Evolutionary conservation across 1,140 invertebrate genomes (phyloP), one percentile per base, ranked within the genome.

Genomic region (Magallana ariakensis): DNA sequence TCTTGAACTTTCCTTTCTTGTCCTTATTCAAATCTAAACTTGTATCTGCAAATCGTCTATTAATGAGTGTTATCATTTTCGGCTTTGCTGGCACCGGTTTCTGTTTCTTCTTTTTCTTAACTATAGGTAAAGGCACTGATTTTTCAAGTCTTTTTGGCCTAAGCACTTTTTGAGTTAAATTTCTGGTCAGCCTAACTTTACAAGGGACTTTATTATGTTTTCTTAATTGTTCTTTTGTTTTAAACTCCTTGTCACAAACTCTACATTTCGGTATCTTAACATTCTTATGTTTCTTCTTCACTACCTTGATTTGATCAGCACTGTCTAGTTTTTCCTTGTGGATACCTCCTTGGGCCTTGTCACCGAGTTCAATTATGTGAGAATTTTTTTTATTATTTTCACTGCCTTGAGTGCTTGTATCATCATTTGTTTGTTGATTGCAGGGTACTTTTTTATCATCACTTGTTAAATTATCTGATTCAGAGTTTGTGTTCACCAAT

Each of bases 181-280:
- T 88, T 53, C 87, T 70, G 55, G 87, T 88, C 54, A 83, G 85
- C 84, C 83, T 86, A 33, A 88, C 84, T 58, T 82, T 84, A 33
- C 87, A 88, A 19, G 87, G 87, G 19, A 88, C 81, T 54, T 88
- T 85, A 56, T 88, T 88, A 56, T 88, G 87, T 84, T 88, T 88
- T 9, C 81, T 54, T 46, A 88, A 70, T 22, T 84, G 56, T 22
- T 88, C 62, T 46, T 55, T 55, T 55, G 87, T 83, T 84, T 83
- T 86, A 22, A 88, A 88, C 0, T 26, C 22, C 11, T 84, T 66
- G 22, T 88, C 87, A 86, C 87, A 88, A 15, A 85, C 70, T 84
- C 66, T 75, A 86, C 87, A 88, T 53, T 88, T 88, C 0, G 82
- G 60, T 54, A 85, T 46, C 55, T 22, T 54, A 19, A 11, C 22